A percentile compares a stretch with the other conserved stretches of the same genome.
These are phyloP conservation scores for Lomographa bimaculata DNA, from an alignment of 2,888 invertebrate species.

Conservation along the genomic window DNA sequence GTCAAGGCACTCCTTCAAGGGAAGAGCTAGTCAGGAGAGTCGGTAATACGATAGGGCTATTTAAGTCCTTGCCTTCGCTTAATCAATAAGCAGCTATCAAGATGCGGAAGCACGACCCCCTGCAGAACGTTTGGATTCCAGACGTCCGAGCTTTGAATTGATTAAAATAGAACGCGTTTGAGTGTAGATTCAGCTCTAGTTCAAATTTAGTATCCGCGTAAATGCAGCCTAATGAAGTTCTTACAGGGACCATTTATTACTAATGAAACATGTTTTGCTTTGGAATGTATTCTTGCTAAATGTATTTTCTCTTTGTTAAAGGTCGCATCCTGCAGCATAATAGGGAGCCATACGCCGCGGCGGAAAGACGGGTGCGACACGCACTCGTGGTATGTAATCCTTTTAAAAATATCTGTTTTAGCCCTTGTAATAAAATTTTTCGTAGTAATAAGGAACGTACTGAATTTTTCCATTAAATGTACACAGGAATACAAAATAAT, in stretches of 20 bases:
- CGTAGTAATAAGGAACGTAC: no score
- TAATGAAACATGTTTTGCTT: not conserved
- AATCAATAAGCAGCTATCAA: slow-evolving; percentile 32
- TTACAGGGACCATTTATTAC: not conserved
- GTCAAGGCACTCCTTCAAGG: slow-evolving; percentile 21
- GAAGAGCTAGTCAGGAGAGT: slow-evolving; percentile 13
- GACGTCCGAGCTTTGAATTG: slow-evolving; percentile 23
- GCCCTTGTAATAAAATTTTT: no score
- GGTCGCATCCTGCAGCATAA: slow-evolving; percentile 81
- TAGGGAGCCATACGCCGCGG: slow-evolving; percentile 83
- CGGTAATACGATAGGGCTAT: slow-evolving; percentile 32
- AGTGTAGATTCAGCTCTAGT: slow-evolving; percentile 11
- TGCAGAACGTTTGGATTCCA: slow-evolving; percentile 24
- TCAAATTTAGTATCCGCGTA: slow-evolving; percentile 9
- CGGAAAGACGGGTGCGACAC: slow-evolving; percentile 83
- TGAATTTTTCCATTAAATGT: no score
- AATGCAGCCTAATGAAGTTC: slow-evolving; percentile 10
- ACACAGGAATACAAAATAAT: no score
- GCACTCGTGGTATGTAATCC: slow-evolving; percentile 79
- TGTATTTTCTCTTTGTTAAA: slow-evolving; percentile 52
- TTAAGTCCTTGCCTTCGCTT: slow-evolving; percentile 26
- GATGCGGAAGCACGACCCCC: slow-evolving; percentile 33
- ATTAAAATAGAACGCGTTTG: slow-evolving; percentile 30
- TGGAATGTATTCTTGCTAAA: slow-evolving; percentile 9
- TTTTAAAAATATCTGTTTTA: slow-evolving; percentile 3